Base-by-base conservation (phyloP, 1,140 invertebrate species). In the Drosophila bocki region DNA sequence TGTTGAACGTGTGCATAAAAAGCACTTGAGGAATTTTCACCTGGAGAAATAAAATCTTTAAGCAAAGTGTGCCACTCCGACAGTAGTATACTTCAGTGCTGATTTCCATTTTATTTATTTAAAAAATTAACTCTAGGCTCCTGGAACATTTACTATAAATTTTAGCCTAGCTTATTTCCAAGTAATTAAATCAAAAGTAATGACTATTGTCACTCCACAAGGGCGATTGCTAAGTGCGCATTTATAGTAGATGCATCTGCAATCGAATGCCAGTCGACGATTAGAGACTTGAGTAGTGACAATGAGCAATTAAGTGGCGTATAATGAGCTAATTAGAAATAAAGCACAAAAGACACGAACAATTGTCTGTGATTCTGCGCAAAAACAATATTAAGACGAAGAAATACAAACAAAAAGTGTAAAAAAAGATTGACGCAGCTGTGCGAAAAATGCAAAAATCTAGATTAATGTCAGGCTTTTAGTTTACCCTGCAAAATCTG, bases 1-100 rank as follows among this genome's bases (percentile, higher is more conserved):
- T 87, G 84, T 83, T 70, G 80, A 71, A 88, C 84, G 84, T 88
- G 84, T 87, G 84, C 84, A 87, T 87, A 87, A 88, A 78, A 87
- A 87, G 84, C 84, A 87, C 87, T 87, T 78, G 44, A 71, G 61
- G 80, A 81, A 87, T 84, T 83, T 83, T 80, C 77, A 71, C 78
- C 59, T 41, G 45, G 12, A 33, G 39, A 74, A 80, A 80, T 80
- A 53, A 80, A 87, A 83, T 80, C 80, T 68, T 60, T 59, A 35
- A 15, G 19, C 74, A 88, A 88, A 78, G 77, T 87, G 54, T 88
- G 84, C 74, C 84, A 88, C 72, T 47, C 8, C n/a, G 41, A 42
- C 41, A 29, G 26, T 29, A 29, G 26, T 29, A 6, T 29, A 29
- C 26, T 29, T 29, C 5, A 29, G 26, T 29, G 26, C 6, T 6